phyloP scores from a whole-genome alignment of 2,797 vertebrate species.

The Moxostoma hubbsi region DNA sequence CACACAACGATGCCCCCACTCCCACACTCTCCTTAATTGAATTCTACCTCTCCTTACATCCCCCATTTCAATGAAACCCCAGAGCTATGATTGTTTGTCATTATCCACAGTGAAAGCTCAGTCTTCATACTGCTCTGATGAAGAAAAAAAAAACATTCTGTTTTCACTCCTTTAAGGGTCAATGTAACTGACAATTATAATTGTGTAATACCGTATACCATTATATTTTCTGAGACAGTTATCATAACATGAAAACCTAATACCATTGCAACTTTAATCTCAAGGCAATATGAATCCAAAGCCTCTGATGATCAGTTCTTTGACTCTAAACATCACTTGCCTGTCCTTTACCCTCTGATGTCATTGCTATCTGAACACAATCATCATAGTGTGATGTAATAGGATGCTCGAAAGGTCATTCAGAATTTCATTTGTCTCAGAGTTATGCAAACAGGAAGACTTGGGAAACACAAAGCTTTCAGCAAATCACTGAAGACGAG shows the following conservation, averaged over 20 bases:
- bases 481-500: constrained; percentile 23
- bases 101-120: neutral
- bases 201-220: no score
- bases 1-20: no score
- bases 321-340: constrained; percentile 6
- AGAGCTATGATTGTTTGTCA: neutral
- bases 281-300: neutral
- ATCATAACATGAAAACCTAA: neutral
- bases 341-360: constrained; percentile 7
- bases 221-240: neutral
- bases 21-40: neutral
- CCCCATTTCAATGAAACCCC: neutral
- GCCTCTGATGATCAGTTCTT: neutral
- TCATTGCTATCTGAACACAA: constrained; percentile 2
- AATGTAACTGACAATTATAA: no score
- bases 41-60: constrained; percentile 22
- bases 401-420: constrained; percentile 9
- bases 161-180: no score
- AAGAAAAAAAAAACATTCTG: no score
- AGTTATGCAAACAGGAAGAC: constrained; percentile 40
- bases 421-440: constrained; percentile 38
- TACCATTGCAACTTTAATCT: neutral
- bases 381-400: constrained; percentile 35
- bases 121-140: neutral
- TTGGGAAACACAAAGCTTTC: neutral